phyloP scores from a whole-genome alignment of 2,113 vertebrate species.

The Promerops cafer region DNA sequence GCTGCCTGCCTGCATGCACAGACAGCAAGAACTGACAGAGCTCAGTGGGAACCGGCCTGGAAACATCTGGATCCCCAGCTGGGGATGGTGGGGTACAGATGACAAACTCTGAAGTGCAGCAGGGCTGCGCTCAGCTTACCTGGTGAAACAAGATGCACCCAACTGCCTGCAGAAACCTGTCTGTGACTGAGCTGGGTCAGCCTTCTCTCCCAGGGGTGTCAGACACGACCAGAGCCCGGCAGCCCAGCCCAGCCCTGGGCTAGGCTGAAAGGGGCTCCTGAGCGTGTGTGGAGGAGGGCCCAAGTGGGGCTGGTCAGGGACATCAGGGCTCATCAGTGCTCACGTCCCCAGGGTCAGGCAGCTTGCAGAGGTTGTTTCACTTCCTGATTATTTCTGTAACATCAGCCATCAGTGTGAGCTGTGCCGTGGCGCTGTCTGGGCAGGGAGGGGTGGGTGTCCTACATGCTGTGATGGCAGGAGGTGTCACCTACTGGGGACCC shows the following conservation, averaged over 20 bases:
- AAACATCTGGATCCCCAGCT: accelerated
- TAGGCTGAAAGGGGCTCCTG: not conserved
- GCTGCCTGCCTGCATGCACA: accelerated
- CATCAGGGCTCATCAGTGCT: not conserved
- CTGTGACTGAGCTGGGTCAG: accelerated
- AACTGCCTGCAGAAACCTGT: not conserved
- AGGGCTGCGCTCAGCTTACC: accelerated
- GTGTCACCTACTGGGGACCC: not conserved
- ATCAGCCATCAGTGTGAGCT: not conserved
- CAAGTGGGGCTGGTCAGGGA: not conserved
- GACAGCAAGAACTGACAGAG: accelerated
- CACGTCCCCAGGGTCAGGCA: not conserved
- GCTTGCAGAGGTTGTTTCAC: not conserved
- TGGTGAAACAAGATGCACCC: accelerated
- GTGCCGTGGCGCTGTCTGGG: not conserved
- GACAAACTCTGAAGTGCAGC: not conserved
- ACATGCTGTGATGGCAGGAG: accelerated
- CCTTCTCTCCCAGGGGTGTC: accelerated
- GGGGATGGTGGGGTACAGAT: accelerated
- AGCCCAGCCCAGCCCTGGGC: not conserved
- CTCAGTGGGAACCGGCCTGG: not conserved
- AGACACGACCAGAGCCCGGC: accelerated
- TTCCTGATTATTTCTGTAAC: not conserved
- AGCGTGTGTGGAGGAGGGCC: accelerated
- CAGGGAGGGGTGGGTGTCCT: not conserved